phyloP scores from a whole-genome alignment of 2,113 vertebrate species.

The Phoenicopterus ruber region DNA sequence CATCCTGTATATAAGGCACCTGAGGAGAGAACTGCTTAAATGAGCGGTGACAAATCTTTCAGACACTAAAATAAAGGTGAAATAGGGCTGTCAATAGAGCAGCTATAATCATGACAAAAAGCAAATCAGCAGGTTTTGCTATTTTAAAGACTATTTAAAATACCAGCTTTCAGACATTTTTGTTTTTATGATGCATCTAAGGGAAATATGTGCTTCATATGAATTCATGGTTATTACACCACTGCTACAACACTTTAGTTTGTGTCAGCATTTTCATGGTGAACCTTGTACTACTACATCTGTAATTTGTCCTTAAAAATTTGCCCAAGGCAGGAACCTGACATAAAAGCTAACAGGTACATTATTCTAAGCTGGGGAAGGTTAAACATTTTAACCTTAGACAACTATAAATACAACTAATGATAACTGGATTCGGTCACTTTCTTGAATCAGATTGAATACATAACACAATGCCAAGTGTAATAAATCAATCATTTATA shows the following conservation, averaged over 20 bases:
- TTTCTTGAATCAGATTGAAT: background rate
- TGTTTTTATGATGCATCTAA: background rate
- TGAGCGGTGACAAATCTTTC: background rate
- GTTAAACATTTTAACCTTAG: background rate
- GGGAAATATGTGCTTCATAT: background rate
- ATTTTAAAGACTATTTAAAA: constrained; percentile 1
- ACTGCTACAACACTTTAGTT: background rate
- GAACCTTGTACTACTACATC: background rate
- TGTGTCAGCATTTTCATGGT: constrained; percentile 16
- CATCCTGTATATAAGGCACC: background rate
- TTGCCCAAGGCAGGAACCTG: background rate
- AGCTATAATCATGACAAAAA: background rate
- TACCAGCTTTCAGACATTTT: background rate
- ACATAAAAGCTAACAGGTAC: background rate
- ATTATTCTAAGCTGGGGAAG: background rate
- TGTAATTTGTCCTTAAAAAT: background rate
- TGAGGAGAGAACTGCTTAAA: background rate
- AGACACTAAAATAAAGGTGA: background rate
- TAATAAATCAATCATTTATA: background rate
- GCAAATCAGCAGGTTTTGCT: background rate
- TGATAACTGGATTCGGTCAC: background rate
- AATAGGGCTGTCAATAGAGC: background rate
- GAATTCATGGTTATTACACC: constrained; percentile 23
- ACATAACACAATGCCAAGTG: background rate
- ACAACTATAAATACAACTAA: background rate